Evolutionary conservation across 1,140 invertebrate genomes (phyloP).

Genomic region (Lasioglossum baleicum): DNA sequence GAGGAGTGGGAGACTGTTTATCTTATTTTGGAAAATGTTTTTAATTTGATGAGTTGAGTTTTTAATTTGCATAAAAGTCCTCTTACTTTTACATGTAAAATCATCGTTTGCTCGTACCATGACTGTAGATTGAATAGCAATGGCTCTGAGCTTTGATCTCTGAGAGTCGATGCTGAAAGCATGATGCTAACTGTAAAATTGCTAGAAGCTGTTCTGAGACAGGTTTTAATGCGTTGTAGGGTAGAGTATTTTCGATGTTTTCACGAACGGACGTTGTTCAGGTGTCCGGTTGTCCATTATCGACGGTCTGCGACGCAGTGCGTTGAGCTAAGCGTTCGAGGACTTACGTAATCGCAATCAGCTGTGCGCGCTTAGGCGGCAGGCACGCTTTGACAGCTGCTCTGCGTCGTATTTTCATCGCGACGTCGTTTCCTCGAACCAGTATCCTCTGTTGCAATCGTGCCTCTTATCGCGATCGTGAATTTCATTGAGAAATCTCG

Average conservation of each 20-base stretch:
- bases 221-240: background rate
- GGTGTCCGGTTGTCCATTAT: background rate
- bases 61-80: too few species aligned
- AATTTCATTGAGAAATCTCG: background rate
- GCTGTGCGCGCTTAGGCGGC: slow-evolving; percentile 24
- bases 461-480: background rate
- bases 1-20: too few species aligned
- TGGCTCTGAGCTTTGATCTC: too few species aligned
- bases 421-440: background rate
- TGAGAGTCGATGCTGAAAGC: too few species aligned
- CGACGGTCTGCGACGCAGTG: background rate
- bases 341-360: slow-evolving; percentile 37
- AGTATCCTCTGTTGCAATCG: background rate
- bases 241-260: background rate
- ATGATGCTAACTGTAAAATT: too few species aligned
- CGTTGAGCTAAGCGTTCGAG: background rate
- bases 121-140: too few species aligned
- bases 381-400: slow-evolving; percentile 25
- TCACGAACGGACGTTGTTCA: too few species aligned
- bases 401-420: background rate
- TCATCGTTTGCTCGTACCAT: too few species aligned
- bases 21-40: too few species aligned
- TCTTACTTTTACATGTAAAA: too few species aligned
- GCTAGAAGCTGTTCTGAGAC: background rate
- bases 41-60: too few species aligned